Evolutionary conservation across 2,113 vertebrate genomes (phyloP).

Genomic region (Alexandromys fortis): DNA sequence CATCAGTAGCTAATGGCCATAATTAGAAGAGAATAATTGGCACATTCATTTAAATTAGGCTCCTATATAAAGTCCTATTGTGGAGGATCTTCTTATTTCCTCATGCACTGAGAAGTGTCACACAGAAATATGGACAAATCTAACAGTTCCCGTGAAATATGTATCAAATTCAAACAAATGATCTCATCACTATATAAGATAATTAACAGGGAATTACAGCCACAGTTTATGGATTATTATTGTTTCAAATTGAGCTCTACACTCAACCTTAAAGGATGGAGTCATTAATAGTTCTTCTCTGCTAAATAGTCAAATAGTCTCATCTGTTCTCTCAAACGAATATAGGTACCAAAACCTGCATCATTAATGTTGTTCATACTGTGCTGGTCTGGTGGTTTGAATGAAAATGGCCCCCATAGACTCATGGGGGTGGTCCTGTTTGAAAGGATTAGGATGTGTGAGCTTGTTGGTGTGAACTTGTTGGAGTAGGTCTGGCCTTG

Average conservation of each 20-base stretch:
- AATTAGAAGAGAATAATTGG: constrained; percentile 69
- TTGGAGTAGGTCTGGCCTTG: not conserved
- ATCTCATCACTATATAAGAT: not conserved
- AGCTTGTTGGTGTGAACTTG: not conserved
- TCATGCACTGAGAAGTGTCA: constrained; percentile 44
- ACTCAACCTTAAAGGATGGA: not conserved
- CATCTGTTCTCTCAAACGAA: not conserved
- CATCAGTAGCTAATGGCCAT: constrained; percentile 48
- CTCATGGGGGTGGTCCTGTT: too few species aligned
- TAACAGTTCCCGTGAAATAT: constrained; percentile 37
- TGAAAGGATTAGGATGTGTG: not conserved
- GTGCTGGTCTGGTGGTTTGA: not conserved
- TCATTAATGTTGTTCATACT: not conserved
- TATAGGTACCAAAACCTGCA: not conserved
- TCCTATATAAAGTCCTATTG: constrained; percentile 30
- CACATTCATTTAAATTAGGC: constrained; percentile 54
- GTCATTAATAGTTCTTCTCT: constrained; percentile 28
- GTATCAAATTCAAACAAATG: constrained; percentile 31
- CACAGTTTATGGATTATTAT: constrained; percentile 15
- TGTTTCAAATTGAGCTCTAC: constrained; percentile 38
- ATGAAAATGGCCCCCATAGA: not conserved
- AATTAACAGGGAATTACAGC: constrained; percentile 11
- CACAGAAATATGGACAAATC: constrained; percentile 45
- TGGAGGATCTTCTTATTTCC: constrained; percentile 33
- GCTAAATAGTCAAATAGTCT: not conserved